phyloP scores from a whole-genome alignment of 2,888 invertebrate genomes.

The Hylaea fasciaria region DNA sequence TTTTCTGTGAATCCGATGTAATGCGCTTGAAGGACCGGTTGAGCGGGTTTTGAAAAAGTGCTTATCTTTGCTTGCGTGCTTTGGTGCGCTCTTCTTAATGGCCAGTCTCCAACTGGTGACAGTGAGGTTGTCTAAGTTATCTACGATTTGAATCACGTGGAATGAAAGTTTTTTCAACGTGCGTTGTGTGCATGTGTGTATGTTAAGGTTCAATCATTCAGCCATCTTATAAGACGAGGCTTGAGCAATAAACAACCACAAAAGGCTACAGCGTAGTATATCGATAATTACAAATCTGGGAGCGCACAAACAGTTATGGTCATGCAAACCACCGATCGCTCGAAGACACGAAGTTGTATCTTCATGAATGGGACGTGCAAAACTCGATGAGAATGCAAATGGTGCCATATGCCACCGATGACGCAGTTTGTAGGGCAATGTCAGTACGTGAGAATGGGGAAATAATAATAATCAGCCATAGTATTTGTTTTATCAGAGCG shows the following conservation, averaged over 20 bases:
- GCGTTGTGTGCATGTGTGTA: no score
- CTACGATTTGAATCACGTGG: no score
- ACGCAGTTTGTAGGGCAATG: slow-evolving; percentile 55
- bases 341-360: slow-evolving; percentile 18
- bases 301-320: slow-evolving; percentile 4
- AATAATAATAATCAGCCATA: slow-evolving; percentile 25
- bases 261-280: no score
- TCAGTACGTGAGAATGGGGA: slow-evolving; percentile 54
- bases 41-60: slow-evolving; percentile 20
- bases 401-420: slow-evolving; percentile 45
- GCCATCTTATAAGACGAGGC: no score
- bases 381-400: slow-evolving; percentile 31
- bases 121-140: not conserved
- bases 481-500: slow-evolving; percentile 24
- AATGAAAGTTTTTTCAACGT: no score
- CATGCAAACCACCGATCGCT: not conserved
- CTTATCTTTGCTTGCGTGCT: slow-evolving; percentile 21
- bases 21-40: slow-evolving; percentile 18
- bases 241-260: no score
- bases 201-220: no score
- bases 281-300: not conserved
- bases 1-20: slow-evolving; percentile 24
- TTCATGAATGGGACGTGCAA: slow-evolving; percentile 25
- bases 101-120: not conserved
- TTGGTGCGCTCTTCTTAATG: slow-evolving; percentile 13